Conservation (phyloP, 2,888 invertebrate genomes). For the Pseudoips prasinana region DNA sequence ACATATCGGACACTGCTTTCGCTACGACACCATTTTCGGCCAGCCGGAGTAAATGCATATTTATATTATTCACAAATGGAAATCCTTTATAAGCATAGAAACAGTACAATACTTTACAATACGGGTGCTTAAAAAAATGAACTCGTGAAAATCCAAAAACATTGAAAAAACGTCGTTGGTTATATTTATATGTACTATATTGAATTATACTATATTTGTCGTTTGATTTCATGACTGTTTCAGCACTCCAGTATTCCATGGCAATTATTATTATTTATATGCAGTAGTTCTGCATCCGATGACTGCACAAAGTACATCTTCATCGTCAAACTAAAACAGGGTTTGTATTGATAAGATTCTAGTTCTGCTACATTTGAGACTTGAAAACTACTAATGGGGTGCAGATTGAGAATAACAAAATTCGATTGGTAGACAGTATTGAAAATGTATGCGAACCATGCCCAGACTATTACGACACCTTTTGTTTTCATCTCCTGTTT, state of each 20-base stretch:
- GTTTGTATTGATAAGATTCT: constrained; percentile 5
- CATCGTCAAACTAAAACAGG: constrained; percentile 20
- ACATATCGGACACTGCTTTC: constrained; percentile 14
- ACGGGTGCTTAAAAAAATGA: constrained; percentile 17
- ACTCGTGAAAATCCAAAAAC: constrained; percentile 1
- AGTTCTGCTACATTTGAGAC: constrained; percentile 30
- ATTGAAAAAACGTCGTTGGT: neutral
- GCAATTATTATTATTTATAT: no score
- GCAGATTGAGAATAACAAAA: constrained; percentile 37
- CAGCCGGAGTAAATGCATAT: constrained; percentile 10
- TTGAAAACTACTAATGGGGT: constrained; percentile 40
- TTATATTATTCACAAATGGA: constrained; percentile 10
- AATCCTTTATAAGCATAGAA: constrained; percentile 25
- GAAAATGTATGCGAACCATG: constrained; percentile 40
- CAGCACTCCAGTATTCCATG: neutral
- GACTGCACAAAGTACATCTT: no score
- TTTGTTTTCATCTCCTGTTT: no score
- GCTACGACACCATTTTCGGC: constrained; percentile 21
- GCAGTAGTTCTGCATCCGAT: no score
- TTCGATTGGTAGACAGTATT: constrained; percentile 40
- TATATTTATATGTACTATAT: neutral
- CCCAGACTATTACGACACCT: constrained; percentile 35
- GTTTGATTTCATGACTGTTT: neutral
- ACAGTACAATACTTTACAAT: constrained; percentile 6
- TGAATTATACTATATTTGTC: neutral